These are phyloP conservation scores for Myodes glareolus DNA, from an alignment of 2,113 vertebrate species.

Conservation along the genomic window DNA sequence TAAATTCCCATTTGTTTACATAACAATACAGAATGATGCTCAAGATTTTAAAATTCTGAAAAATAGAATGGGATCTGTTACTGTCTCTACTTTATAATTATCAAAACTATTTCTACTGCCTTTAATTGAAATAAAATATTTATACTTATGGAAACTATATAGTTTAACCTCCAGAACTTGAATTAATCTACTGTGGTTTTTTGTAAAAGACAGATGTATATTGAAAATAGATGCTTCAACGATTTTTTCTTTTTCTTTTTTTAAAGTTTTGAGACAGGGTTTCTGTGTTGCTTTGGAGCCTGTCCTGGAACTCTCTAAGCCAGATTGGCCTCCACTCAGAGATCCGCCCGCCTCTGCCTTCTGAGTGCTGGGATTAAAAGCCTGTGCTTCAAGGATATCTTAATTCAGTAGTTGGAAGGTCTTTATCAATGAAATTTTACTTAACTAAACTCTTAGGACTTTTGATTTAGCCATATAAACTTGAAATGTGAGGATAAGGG, in stretches of 20 bases:
- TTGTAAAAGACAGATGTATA: slow-evolving; percentile 24
- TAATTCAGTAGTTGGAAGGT: neutral
- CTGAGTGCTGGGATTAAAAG: too few relatives aligned
- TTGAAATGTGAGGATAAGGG: neutral
- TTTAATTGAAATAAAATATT: slow-evolving; percentile 80
- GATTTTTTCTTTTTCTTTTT: neutral
- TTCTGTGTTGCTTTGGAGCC: too few relatives aligned
- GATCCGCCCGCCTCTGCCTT: too few relatives aligned
- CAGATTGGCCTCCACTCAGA: too few relatives aligned
- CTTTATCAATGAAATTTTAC: neutral
- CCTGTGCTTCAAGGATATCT: neutral
- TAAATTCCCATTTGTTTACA: slow-evolving; percentile 63
- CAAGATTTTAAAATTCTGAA: slow-evolving; percentile 57
- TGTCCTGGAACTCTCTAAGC: too few relatives aligned
- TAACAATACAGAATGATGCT: slow-evolving; percentile 44
- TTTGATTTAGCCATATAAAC: neutral
- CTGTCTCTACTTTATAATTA: slow-evolving; percentile 77
- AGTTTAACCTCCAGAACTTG: slow-evolving; percentile 48
- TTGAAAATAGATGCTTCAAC: slow-evolving; percentile 3
- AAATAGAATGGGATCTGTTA: slow-evolving; percentile 57
- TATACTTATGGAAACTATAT: slow-evolving; percentile 66
- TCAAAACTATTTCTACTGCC: slow-evolving; percentile 66
- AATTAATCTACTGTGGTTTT: slow-evolving; percentile 6
- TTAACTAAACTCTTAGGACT: neutral
- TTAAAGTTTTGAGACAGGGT: too few relatives aligned